A percentile compares a stretch with the other conserved stretches of the same genome.
Conservation (phyloP, 2,888 invertebrate genomes). For the Brenthis ino region DNA sequence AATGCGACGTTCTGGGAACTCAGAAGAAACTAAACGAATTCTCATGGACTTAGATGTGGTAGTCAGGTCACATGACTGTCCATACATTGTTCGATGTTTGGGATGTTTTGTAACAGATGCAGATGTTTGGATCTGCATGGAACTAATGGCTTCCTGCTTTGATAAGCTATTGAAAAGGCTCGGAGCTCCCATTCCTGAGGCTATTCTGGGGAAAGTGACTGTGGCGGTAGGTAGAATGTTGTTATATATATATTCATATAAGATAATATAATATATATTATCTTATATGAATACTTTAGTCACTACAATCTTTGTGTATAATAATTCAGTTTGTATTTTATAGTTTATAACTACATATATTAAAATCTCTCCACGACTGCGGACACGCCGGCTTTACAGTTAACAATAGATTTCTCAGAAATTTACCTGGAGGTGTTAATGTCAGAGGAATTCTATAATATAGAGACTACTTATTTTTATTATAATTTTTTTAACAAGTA, state of each 20-base stretch:
- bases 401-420: too few relatives aligned
- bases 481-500: too few relatives aligned
- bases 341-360: too few relatives aligned
- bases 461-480: too few relatives aligned
- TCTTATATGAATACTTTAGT: neutral
- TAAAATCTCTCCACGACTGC: too few relatives aligned
- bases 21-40: conserved; percentile 98
- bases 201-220: conserved; percentile 97
- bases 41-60: conserved; percentile 99
- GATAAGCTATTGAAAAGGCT: conserved; percentile 96
- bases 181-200: conserved; percentile 95
- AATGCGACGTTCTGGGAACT: conserved; percentile 98
- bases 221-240: conserved; percentile 86
- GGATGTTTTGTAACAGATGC: conserved; percentile 99
- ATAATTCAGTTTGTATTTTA: too few relatives aligned
- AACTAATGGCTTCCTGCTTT: conserved; percentile 99
- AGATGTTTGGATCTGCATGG: conserved; percentile 99
- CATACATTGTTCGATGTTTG: conserved; percentile 97
- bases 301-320: too few relatives aligned
- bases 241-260: neutral
- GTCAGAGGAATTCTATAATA: too few relatives aligned
- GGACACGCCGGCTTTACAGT: too few relatives aligned
- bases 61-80: conserved; percentile 97
- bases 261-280: too few relatives aligned
- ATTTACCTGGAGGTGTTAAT: too few relatives aligned